Conservation (phyloP, 2,797 vertebrate species). For the Halcyon leucocephala region DNA sequence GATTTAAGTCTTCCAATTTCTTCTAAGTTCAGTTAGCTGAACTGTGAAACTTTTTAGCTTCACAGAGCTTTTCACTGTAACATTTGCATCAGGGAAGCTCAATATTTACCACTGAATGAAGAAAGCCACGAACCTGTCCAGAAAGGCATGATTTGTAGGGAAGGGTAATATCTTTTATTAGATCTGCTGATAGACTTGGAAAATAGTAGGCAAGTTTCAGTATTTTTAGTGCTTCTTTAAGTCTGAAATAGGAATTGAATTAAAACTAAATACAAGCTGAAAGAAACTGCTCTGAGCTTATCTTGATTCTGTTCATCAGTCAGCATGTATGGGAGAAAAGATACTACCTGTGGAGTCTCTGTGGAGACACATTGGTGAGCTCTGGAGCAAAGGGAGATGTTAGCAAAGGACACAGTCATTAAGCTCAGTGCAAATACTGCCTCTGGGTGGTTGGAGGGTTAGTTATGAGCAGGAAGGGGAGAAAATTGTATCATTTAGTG, state of each 20-base stretch:
- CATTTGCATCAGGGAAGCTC: not conserved
- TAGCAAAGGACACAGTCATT: not conserved
- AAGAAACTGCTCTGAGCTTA: not conserved
- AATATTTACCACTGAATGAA: not conserved
- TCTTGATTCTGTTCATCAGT: not conserved
- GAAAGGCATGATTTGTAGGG: not conserved
- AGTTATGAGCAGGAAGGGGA: not conserved
- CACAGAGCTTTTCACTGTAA: not conserved
- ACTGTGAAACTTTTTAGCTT: not conserved
- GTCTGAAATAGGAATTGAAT: not conserved
- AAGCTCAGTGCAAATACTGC: not conserved
- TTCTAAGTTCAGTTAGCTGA: not conserved
- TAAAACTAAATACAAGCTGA: not conserved
- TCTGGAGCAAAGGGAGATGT: not conserved
- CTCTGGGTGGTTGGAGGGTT: not conserved
- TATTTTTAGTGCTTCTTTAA: not conserved
- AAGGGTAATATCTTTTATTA: not conserved
- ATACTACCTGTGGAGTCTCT: not conserved
- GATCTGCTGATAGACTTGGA: not conserved
- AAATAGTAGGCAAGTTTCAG: not conserved
- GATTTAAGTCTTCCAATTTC: not conserved
- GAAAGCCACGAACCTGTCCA: accelerated
- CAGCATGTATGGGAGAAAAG: not conserved
- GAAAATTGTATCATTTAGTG: not conserved
- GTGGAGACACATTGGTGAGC: not conserved